Conservation (phyloP, 1,140 invertebrate genomes). For the Hesperophylax magnus region DNA sequence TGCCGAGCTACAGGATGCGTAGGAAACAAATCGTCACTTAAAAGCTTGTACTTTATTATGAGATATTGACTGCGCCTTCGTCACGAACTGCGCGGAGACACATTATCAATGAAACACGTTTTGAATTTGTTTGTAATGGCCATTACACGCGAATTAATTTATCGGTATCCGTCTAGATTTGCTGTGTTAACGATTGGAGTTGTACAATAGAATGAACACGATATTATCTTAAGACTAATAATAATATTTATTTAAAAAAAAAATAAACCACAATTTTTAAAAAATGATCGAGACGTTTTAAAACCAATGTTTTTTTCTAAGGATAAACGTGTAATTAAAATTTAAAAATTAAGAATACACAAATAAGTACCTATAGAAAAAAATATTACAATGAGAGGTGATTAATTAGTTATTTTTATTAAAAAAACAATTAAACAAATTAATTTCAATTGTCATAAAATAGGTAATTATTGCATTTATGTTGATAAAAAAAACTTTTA, state of each 20-base stretch:
- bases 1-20: slow-evolving; percentile 6
- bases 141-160: slow-evolving; percentile 33
- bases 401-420: no score
- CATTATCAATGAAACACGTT: slow-evolving; percentile 27
- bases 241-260: background rate
- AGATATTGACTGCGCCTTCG: slow-evolving; percentile 17
- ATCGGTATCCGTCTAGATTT: slow-evolving; percentile 21
- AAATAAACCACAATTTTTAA: no score
- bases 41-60: background rate
- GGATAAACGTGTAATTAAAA: no score
- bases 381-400: no score
- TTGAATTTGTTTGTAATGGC: slow-evolving; percentile 33
- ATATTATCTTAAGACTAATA: background rate
- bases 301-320: no score
- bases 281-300: no score
- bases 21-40: slow-evolving; percentile 41
- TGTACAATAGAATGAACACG: background rate
- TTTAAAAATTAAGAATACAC: no score
- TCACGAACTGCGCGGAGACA: slow-evolving; percentile 26
- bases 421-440: no score
- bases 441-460: no score
- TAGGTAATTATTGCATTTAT: no score
- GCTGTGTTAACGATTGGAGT: background rate
- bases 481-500: no score
- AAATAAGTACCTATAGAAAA: no score